Base-by-base conservation (phyloP, 2,797 vertebrate species). In the Rhabdomys pumilio region DNA sequence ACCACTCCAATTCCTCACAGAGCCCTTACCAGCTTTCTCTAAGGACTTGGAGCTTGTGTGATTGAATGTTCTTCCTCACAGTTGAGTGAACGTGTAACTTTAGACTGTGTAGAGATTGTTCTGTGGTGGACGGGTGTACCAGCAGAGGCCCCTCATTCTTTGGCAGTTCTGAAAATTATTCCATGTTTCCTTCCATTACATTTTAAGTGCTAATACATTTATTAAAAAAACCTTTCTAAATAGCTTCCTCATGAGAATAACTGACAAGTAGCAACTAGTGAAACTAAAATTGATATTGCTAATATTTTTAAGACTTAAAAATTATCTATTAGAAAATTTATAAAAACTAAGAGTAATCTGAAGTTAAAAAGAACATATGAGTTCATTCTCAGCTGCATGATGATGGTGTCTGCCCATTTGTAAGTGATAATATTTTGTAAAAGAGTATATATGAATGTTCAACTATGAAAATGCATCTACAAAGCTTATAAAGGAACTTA, bases 161-260 rank as follows among this genome's bases (percentile, higher is more conserved):
- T 90, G 47, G 2, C 17, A 63, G 91, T 97, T 50, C 85, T 93
- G 88, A 97, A 97, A 96, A 97, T 93, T 76, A 94, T 89, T 50
- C 24, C 0, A 1, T 61, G 73, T 65, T 22, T 88, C 4, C 89
- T 44, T 83, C 75, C 15, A 3, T 88, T 83, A 77, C 15, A 4
- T 88, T 95, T 81, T 90, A 94, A 94, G 8, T 90, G 31, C n/a
- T 67, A 91, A 94, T 81, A 92, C 61, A 95, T 98, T 97, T 90
- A 91, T 1, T 89, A 95, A 95, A 44, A 44, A 44, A 96, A 89
- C 65, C 19, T 44, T 50, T 93, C 89, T 84, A 92, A 94, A 53
- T 44, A 94, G 91, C 95, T 97, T 97, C 57, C 20, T 75, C 72
- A 20, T 67, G 76, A 96, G 81, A 34, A 3, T 29, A 85, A 94